phyloP scores from a whole-genome alignment of 2,113 vertebrate genomes.

The Myotis lucifugus region DNA sequence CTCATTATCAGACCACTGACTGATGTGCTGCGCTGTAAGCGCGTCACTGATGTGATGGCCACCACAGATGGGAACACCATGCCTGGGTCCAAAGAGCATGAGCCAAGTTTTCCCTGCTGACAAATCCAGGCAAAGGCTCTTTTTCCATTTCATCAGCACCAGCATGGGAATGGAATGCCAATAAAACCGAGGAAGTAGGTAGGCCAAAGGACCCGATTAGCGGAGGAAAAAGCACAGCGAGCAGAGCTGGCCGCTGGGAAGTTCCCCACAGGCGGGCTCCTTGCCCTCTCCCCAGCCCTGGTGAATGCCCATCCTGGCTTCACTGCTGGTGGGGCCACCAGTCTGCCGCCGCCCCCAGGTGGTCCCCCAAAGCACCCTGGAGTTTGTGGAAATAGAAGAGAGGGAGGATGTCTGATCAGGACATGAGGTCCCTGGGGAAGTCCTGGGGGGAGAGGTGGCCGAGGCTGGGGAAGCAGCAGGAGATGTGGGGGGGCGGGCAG shows the following conservation, averaged over 20 bases:
- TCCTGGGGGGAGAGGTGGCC: not conserved
- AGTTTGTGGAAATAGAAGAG: not conserved
- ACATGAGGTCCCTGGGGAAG: not conserved
- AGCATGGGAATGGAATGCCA: constrained; percentile 49
- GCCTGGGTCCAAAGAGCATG: not conserved
- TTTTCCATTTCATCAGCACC: constrained; percentile 48
- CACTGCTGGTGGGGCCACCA: not conserved
- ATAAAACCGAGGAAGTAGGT: not conserved
- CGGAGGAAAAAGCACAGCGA: not conserved
- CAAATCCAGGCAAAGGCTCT: constrained; percentile 25
- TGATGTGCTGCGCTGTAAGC: not conserved
- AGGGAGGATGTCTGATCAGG: not conserved
- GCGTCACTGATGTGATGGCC: not conserved
- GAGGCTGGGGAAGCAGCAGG: not conserved
- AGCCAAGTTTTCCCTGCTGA: constrained; percentile 38
- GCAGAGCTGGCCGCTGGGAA: not conserved
- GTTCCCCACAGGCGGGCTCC: not conserved
- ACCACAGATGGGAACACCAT: not conserved
- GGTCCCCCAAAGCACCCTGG: not conserved
- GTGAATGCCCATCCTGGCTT: not conserved
- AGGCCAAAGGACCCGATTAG: not conserved
- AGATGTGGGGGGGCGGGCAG: rapidly evolving
- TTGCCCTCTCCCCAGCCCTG: too few relatives aligned
- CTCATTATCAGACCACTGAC: not conserved
- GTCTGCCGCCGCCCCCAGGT: not conserved